Evolutionary conservation across 2,113 vertebrate species (phyloP).

Genomic region (Muntiacus muntjak): DNA sequence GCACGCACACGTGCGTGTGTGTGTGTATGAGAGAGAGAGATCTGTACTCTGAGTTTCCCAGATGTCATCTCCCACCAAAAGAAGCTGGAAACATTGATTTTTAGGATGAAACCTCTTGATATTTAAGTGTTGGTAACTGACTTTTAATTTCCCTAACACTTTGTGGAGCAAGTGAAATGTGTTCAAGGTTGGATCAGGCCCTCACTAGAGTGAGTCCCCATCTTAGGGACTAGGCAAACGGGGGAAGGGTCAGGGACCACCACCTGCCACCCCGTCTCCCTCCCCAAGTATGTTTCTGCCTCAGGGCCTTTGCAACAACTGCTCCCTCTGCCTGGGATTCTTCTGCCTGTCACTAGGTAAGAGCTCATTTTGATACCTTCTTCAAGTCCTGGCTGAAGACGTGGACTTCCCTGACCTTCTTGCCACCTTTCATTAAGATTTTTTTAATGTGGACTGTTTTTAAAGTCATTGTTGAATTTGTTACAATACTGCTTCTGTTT

Average conservation of each 20-base stretch:
- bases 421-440: not conserved
- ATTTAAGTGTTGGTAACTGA: not conserved
- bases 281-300: not conserved
- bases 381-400: not conserved
- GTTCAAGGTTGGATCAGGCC: not conserved
- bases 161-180: not conserved
- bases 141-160: not conserved
- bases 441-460: not conserved
- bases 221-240: not conserved
- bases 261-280: not conserved
- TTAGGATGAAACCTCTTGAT: not conserved
- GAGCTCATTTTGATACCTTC: not conserved
- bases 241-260: not conserved
- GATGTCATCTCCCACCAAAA: not conserved
- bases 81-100: not conserved
- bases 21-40: not conserved
- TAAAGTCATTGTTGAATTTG: not conserved
- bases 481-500: not conserved
- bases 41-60: too few relatives aligned
- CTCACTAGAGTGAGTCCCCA: not conserved
- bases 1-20: accelerated
- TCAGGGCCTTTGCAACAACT: not conserved
- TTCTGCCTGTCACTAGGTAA: not conserved
- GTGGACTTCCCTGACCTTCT: not conserved
- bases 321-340: not conserved